phyloP scores from a whole-genome alignment of 1,140 invertebrate genomes.

The Vanessa atalanta region DNA sequence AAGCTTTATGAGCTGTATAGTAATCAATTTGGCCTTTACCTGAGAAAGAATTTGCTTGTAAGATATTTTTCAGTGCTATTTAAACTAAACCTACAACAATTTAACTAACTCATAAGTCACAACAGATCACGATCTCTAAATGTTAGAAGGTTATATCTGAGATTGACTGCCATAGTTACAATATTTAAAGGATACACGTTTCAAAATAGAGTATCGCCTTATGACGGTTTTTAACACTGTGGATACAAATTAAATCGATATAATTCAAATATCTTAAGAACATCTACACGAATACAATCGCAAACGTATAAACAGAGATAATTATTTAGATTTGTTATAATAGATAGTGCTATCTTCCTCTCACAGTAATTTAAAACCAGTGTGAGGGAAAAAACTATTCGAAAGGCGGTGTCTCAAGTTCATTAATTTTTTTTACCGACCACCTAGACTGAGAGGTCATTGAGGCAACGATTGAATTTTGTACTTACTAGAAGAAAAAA shows the following conservation, averaged over 20 bases:
- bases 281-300: background rate
- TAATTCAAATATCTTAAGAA: background rate
- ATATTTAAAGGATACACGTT: no score
- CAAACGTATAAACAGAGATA: constrained; percentile 1
- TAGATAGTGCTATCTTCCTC: constrained; percentile 19
- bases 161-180: no score
- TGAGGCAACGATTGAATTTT: background rate
- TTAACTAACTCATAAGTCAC: no score
- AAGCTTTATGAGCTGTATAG: no score
- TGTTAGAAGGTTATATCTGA: no score
- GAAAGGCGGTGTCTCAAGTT: constrained; percentile 9
- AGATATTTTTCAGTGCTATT: no score
- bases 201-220: no score
- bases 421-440: constrained; percentile 25
- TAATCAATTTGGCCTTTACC: no score
- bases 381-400: constrained; percentile 3
- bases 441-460: constrained; percentile 15
- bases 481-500: background rate
- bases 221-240: no score
- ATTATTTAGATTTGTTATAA: constrained; percentile 5
- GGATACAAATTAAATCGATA: background rate
- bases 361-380: constrained; percentile 20
- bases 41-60: no score
- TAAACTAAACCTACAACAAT: no score
- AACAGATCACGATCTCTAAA: no score